Evolutionary conservation across 2,113 vertebrate genomes (phyloP), one percentile per base, ranked within the genome.

Genomic region (Centrocercus urophasianus): DNA sequence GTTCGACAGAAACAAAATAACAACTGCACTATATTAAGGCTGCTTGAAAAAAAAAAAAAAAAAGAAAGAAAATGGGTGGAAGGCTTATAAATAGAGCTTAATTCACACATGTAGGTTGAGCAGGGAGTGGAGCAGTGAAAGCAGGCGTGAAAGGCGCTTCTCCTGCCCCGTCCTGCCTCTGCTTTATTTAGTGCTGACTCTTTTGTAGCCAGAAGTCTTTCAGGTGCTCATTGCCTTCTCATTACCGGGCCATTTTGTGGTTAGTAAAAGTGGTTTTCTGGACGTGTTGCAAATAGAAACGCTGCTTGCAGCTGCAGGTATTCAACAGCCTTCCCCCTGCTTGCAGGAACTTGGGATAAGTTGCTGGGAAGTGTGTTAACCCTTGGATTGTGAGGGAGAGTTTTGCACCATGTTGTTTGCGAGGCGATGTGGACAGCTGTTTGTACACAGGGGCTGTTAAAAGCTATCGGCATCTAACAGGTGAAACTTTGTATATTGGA

Each of bases 1-100:
- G 91, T 96, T 96, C 83, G 89, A 94, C 78, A 94, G 91, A 96
- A 97, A 92, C 93, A 94, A 96, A 96, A 94, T 83, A 97, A 96
- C 93, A 94, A 96, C 87, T 85, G 74, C 38, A 50, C 91, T 97
- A 86, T 94, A 90, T 93, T 93, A 89, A 93, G 90, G 21, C 24
- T 36, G 13, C 59, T 89, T 1, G 1, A 88, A 91, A 93, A 93
- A 90, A 95, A 93, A 56, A 56, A 92, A 91, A 93, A 50, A 10
- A 89, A 93, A 93, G 91, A 95, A 90, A 57, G 27, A 92, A 66
- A 63, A 69, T 47, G 48, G 22, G 74, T 69, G 56, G 30, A 76
- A 60, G 75, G 24, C 76, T 93, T 96, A 95, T 91, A 97, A 96
- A 96, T 97, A 96, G 96, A 86, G 47, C 76, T 94, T 61, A 88